These are phyloP conservation scores for Ceratotherium simum DNA, from an alignment of 2,113 vertebrate species.

Conservation along the genomic window DNA sequence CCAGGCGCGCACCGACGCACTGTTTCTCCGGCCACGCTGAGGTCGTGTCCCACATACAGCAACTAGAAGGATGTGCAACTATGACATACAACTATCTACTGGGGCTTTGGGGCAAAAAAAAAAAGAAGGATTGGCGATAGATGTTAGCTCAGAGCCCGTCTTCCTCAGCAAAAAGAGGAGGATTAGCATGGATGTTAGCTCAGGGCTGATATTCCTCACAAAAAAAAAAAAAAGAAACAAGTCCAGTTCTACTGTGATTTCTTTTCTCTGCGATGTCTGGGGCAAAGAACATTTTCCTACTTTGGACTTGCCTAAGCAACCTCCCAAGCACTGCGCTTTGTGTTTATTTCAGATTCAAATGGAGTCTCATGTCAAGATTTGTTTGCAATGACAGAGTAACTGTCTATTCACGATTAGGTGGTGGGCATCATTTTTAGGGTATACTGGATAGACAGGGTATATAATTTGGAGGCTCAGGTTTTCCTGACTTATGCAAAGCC, in stretches of 20 bases:
- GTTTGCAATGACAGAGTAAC: background rate
- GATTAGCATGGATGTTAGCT: too few species aligned
- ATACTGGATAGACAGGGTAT: background rate
- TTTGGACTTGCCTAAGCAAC: background rate
- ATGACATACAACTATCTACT: too few species aligned
- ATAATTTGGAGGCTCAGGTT: background rate
- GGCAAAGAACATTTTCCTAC: background rate
- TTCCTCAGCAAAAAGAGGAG: too few species aligned
- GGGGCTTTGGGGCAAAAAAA: too few species aligned
- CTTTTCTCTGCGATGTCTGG: background rate
- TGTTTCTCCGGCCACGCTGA: too few species aligned
- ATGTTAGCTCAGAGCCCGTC: too few species aligned
- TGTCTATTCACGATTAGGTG: background rate
- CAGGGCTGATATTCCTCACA: too few species aligned
- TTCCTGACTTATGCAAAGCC: background rate
- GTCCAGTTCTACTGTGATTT: background rate
- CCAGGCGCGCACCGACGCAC: too few species aligned
- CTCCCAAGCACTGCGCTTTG: background rate
- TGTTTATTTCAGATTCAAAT: constrained; percentile 30
- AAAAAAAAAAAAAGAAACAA: background rate
- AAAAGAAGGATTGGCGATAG: too few species aligned
- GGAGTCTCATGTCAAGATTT: background rate
- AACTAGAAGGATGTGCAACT: too few species aligned
- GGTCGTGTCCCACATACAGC: too few species aligned
- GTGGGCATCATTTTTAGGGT: background rate